phyloP scores from a whole-genome alignment of 2,797 vertebrate genomes.

The Thaleichthys pacificus region DNA sequence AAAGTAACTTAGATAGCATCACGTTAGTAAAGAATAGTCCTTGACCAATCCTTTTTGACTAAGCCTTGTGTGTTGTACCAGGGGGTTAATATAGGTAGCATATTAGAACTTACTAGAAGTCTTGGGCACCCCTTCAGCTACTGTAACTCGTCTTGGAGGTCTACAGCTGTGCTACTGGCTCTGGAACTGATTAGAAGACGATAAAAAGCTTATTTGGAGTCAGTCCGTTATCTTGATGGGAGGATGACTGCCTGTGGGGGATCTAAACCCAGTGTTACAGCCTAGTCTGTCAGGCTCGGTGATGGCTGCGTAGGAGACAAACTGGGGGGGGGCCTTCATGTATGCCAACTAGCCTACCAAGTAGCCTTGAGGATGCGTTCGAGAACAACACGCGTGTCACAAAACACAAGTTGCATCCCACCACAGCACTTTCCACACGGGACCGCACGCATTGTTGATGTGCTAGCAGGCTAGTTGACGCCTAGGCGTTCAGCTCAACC shows the following conservation, averaged over 20 bases:
- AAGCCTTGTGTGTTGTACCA: too few species aligned
- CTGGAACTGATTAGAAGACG: slow-evolving; percentile 44
- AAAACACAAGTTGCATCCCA: too few species aligned
- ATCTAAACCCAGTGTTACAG: slow-evolving; percentile 19
- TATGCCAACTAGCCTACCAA: background rate
- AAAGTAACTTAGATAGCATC: too few species aligned
- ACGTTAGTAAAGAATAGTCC: too few species aligned
- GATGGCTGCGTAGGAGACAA: background rate
- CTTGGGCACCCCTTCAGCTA: background rate
- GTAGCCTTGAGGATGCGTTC: slow-evolving; percentile 22
- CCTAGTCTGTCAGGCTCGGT: background rate
- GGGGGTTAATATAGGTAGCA: too few species aligned
- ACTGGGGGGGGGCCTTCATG: background rate
- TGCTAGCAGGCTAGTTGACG: too few species aligned
- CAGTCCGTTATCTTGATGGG: slow-evolving; percentile 21
- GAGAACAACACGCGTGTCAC: background rate
- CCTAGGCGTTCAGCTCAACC: too few species aligned
- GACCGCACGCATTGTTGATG: too few species aligned
- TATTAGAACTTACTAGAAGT: background rate
- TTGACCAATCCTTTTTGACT: too few species aligned
- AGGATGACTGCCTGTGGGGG: slow-evolving; percentile 29
- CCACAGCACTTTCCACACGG: too few species aligned
- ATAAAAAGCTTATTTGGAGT: slow-evolving; percentile 43
- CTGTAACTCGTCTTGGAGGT: slow-evolving; percentile 2
- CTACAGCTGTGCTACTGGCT: slow-evolving; percentile 23